Conservation (phyloP, 2,797 vertebrate species). For the Holocentrus rufus region DNA sequence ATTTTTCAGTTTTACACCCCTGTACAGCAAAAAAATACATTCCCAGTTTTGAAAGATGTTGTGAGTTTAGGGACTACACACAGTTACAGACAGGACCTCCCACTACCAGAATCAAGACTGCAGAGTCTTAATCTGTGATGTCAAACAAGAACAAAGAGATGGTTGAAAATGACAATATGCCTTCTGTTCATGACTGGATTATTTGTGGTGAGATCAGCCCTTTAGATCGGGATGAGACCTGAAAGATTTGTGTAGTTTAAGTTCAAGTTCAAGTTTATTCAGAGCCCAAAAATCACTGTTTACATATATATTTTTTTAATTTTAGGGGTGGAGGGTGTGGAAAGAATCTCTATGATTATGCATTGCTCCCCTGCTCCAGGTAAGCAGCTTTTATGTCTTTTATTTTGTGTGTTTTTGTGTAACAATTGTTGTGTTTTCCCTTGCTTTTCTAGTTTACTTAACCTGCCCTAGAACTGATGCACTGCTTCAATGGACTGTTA, state of each 20-base stretch:
- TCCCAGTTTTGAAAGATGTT: not conserved
- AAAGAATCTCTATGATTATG: constrained; percentile 87
- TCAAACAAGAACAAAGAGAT: not conserved
- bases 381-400: constrained; percentile 60
- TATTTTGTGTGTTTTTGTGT: not conserved
- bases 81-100: too few relatives aligned
- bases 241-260: not conserved
- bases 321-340: constrained; percentile 82
- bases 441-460: not conserved
- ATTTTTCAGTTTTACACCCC: too few relatives aligned
- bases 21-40: not conserved
- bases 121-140: not conserved
- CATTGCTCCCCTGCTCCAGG: constrained; percentile 96
- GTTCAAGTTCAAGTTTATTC: too few relatives aligned
- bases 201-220: too few relatives aligned
- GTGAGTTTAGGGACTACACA: too few relatives aligned
- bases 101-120: too few relatives aligned
- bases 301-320: not conserved
- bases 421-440: constrained; percentile 5
- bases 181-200: too few relatives aligned
- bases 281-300: not conserved
- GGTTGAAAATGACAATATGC: not conserved
- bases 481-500: not conserved
- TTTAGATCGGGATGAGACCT: not conserved
- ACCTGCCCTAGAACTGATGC: not conserved